Evolutionary conservation across 2,113 vertebrate species (phyloP).

Genomic region (Pseudorhombus dupliciocellatus): DNA sequence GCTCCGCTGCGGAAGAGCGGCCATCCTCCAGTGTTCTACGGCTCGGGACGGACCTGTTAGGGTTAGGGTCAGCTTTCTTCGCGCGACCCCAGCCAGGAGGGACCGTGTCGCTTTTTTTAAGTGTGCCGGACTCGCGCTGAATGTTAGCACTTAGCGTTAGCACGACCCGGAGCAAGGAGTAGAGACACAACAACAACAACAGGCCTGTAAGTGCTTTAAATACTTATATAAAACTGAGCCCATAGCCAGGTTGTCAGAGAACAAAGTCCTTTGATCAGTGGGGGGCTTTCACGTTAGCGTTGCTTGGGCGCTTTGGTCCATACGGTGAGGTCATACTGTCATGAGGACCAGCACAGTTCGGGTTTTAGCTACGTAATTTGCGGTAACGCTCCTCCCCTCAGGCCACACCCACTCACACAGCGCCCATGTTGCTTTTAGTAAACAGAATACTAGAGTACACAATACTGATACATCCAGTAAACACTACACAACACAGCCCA

Average conservation of each 20-base stretch:
- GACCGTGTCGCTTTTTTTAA: not conserved
- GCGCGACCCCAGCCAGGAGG: not conserved
- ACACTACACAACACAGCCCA: not conserved
- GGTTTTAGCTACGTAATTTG: not conserved
- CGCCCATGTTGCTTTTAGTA: not conserved
- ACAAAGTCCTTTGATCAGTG: no score
- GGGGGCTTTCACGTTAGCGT: no score
- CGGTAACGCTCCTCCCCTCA: not conserved
- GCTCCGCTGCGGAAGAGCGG: no score
- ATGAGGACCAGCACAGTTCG: not conserved
- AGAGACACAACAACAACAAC: not conserved
- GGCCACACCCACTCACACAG: constrained; percentile 1
- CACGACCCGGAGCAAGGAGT: not conserved
- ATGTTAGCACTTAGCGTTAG: not conserved
- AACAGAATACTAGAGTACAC: not conserved
- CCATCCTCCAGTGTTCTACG: no score
- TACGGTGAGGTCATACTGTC: no score
- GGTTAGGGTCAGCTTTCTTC: not conserved
- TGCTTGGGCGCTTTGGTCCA: no score
- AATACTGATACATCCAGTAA: not conserved
- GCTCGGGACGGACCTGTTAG: no score
- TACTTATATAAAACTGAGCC: no score
- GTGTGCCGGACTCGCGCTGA: no score
- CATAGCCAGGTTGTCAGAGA: rapidly evolving
- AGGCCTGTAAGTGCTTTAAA: constrained; percentile 19